Evolutionary conservation across 2,797 vertebrate genomes (phyloP).

Genomic region (Pagetopsis macropterus): DNA sequence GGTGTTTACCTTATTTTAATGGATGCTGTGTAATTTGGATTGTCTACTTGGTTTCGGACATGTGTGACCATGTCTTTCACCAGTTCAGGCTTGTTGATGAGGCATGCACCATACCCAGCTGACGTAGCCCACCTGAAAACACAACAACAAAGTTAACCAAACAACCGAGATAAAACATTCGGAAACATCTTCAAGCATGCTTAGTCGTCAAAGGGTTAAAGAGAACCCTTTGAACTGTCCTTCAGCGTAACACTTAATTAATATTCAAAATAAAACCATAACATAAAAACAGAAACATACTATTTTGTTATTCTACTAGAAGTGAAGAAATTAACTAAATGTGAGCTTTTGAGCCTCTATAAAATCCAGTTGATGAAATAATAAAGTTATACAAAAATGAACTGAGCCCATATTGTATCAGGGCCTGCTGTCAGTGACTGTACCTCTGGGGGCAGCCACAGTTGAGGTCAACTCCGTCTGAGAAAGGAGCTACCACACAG

Average conservation of each 20-base stretch:
- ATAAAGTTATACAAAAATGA: background rate
- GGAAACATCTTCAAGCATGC: background rate
- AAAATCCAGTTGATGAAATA: background rate
- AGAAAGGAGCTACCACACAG: slow-evolving; percentile 88
- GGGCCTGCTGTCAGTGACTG: slow-evolving; percentile 26
- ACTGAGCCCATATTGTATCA: background rate
- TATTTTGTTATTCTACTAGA: background rate
- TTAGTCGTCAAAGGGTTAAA: background rate
- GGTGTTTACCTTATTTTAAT: slow-evolving; percentile 93
- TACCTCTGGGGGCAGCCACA: slow-evolving; percentile 99
- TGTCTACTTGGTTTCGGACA: slow-evolving; percentile 90
- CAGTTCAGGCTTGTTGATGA: slow-evolving; percentile 95
- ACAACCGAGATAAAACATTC: background rate
- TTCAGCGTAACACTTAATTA: background rate
- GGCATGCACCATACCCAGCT: slow-evolving; percentile 95
- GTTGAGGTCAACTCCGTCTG: slow-evolving; percentile 95
- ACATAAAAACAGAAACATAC: background rate
- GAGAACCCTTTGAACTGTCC: background rate
- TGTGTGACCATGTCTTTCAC: slow-evolving; percentile 94
- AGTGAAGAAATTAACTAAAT: background rate
- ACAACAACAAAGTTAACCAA: slow-evolving; percentile 33
- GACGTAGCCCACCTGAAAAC: slow-evolving; percentile 93
- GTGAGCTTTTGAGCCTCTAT: background rate
- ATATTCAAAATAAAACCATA: background rate
- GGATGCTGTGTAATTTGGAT: slow-evolving; percentile 90